Percentiles rank a stretch among this genome's conserved stretches.
These are phyloP conservation scores for Mesorhabditis belari DNA, from an alignment of 2,888 invertebrate genomes.

Conservation along the genomic window DNA sequence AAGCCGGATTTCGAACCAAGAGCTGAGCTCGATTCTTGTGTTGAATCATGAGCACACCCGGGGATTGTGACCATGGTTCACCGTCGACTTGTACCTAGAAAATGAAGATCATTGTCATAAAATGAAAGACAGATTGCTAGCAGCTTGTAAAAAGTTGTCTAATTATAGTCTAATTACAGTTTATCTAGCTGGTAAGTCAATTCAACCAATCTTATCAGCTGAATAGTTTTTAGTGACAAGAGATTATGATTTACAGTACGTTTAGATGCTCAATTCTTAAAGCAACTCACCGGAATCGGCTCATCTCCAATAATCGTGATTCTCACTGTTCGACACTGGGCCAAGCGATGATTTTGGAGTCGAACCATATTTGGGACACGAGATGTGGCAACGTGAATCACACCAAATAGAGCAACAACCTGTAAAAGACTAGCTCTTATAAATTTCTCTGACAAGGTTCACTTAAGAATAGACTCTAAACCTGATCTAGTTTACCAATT, in stretches of 20 bases:
- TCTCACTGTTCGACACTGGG: conserved; percentile 78
- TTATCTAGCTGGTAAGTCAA: too few species aligned
- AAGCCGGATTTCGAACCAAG: conserved; percentile 79
- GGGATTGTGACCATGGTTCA: conserved; percentile 94
- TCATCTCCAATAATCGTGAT: conserved; percentile 82
- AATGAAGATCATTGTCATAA: neutral
- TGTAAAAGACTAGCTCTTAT: conserved; percentile 7
- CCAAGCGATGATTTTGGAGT: conserved; percentile 73
- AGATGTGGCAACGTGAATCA: conserved; percentile 93
- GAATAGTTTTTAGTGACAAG: too few species aligned
- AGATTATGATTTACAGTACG: neutral
- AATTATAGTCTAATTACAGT: too few species aligned
- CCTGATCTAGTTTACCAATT: neutral
- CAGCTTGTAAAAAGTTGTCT: too few species aligned
- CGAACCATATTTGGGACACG: conserved; percentile 70
- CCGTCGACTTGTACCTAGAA: conserved; percentile 75
- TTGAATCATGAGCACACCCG: conserved; percentile 86
- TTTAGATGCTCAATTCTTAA: neutral
- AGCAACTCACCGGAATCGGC: conserved; percentile 84
- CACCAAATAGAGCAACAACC: conserved; percentile 93
- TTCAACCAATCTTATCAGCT: too few species aligned
- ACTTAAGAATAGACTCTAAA: too few species aligned
- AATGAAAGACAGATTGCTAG: too few species aligned
- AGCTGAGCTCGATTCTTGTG: conserved; percentile 96
- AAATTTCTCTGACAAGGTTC: too few species aligned